Base-by-base conservation (phyloP, 2,888 invertebrate species). In the Caenorhabditis zanzibari region DNA sequence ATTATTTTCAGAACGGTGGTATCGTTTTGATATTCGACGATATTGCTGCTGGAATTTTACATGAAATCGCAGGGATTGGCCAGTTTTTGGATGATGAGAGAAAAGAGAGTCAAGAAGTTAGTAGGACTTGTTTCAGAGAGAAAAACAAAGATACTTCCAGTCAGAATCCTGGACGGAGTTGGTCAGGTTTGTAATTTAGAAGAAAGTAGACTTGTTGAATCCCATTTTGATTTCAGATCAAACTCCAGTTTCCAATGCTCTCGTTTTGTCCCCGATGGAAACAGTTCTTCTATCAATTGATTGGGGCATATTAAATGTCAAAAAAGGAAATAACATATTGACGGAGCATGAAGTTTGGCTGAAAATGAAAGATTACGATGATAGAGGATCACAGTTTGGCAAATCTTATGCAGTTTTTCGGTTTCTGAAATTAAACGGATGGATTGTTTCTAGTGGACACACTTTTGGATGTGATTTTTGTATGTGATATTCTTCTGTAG, bases 381-480 rank as follows among this genome's bases (percentile, higher is more conserved):
- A 49, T 66, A 56, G 64, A 47, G 22, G 41, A 12, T 28, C 26
- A 41, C 14, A 76, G 1, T 76, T 82, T 26, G 72, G 49, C 1
- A 75, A 63, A 64, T 38, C 5, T 28, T 75, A 47, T 38, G 47
- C 69, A 22, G 81, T 85, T n/a, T 88, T 76, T 69, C 80, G 77
- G 41, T 71, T 75, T 68, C 79, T 88, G 10, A 69, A 74, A 28
- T n/a, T 54, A 12, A 59, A 77, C n/a, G 87, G 88, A 58, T 89
- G 89, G 89, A 68, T 58, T 41, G 86, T 85, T 2, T 59, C 85
- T 2, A 72, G 77, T 59, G 89, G 89, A 22, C 22, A 81, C 16
- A 80, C 85, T 0, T 87, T 85, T 72, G 89, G 88, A 26, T 88
- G 86, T 61, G 79, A 87, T 66, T 89, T 82, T 76, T 82, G 88